A percentile compares a stretch with the other conserved stretches of the same genome.
Conservation (phyloP, 2,888 invertebrate genomes). For the Stegophylla sp. region DNA sequence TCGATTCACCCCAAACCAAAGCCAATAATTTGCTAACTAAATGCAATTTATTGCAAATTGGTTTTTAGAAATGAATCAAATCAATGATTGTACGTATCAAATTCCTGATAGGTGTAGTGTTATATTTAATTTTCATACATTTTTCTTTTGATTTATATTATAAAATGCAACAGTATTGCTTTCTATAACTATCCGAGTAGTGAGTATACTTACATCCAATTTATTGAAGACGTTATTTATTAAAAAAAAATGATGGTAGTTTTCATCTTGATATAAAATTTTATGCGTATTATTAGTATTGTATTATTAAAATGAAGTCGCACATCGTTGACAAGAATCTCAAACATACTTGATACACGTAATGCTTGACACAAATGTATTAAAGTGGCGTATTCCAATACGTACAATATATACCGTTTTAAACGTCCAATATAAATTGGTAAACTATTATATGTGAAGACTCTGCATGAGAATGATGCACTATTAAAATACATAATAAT, state of each 20-base stretch:
- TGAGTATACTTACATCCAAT: too few relatives aligned
- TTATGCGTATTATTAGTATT: not conserved
- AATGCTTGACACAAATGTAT: not conserved
- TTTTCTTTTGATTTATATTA: too few relatives aligned
- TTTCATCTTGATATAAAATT: not conserved
- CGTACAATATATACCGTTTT: constrained; percentile 33
- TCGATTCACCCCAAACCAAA: too few relatives aligned
- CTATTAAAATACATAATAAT: not conserved
- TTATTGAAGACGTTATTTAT: too few relatives aligned
- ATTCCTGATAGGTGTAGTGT: too few relatives aligned
- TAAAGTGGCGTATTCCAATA: not conserved
- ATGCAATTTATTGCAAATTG: too few relatives aligned
- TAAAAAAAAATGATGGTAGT: not conserved
- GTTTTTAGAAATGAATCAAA: too few relatives aligned
- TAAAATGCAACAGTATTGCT: too few relatives aligned
- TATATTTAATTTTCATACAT: too few relatives aligned
- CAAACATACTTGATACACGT: not conserved
- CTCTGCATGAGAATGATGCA: not conserved
- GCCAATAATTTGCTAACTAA: too few relatives aligned
- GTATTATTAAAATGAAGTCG: not conserved
- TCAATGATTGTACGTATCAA: too few relatives aligned
- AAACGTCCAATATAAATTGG: constrained; percentile 12
- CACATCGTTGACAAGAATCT: not conserved
- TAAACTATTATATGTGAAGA: not conserved
- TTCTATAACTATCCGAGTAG: too few relatives aligned